phyloP scores from a whole-genome alignment of 2,113 vertebrate genomes.

The Caloenas nicobarica region DNA sequence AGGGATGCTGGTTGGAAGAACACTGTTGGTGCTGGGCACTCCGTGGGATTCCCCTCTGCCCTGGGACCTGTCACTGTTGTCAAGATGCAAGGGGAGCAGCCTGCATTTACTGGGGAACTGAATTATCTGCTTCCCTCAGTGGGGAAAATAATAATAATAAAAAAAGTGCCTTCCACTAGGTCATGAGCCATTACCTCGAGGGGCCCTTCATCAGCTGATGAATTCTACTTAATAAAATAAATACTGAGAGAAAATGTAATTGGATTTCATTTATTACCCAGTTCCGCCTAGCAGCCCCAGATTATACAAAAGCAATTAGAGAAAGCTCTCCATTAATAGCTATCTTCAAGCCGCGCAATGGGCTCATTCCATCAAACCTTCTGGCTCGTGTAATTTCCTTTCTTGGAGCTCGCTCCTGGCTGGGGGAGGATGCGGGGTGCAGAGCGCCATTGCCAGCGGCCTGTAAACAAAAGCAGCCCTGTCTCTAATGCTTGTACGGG shows the following conservation, averaged over 20 bases:
- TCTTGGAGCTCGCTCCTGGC: conserved; percentile 24
- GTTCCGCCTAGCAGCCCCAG: conserved; percentile 73
- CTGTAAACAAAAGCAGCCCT: conserved; percentile 49
- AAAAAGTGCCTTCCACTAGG: conserved; percentile 49
- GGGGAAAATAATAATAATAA: conserved; percentile 57
- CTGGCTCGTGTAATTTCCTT: conserved; percentile 65
- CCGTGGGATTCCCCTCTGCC: background rate
- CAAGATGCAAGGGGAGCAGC: accelerated
- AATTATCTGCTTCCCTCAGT: conserved; percentile 16
- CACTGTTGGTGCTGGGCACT: background rate
- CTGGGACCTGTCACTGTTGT: background rate
- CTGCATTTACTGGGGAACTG: background rate
- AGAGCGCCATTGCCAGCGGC: background rate
- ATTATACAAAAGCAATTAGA: conserved; percentile 77
- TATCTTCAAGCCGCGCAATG: conserved; percentile 67
- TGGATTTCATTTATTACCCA: conserved; percentile 77
- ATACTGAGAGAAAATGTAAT: conserved; percentile 74
- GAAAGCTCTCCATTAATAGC: conserved; percentile 74
- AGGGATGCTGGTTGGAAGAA: accelerated
- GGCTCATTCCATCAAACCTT: conserved; percentile 70
- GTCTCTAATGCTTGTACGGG: background rate
- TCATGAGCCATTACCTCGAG: conserved; percentile 68
- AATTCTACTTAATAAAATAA: conserved; percentile 76
- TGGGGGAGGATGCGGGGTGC: background rate
- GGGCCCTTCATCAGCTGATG: conserved; percentile 69